Percentiles rank a stretch among this genome's conserved stretches.
These are phyloP conservation scores for Laupala kohalensis DNA, from an alignment of 1,140 invertebrate species.

Conservation along the genomic window DNA sequence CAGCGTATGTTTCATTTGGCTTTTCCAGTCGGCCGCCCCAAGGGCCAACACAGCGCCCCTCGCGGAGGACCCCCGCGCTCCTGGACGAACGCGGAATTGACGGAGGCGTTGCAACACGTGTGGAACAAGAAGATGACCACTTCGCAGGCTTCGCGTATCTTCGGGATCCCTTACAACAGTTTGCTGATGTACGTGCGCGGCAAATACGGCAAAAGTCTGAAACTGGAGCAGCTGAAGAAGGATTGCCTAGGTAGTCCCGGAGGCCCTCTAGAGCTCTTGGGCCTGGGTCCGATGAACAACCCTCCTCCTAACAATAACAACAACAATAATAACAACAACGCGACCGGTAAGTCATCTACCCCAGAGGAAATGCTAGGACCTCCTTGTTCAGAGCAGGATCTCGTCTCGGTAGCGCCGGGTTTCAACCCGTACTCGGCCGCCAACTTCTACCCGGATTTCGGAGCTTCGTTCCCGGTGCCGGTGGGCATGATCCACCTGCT, in stretches of 20 bases:
- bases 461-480: constrained; percentile 62
- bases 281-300: constrained; percentile 34
- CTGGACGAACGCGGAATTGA: constrained; percentile 81
- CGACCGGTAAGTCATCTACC: constrained; percentile 28
- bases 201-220: constrained; percentile 79
- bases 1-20: not conserved
- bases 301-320: constrained; percentile 45
- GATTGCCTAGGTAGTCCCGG: constrained; percentile 60
- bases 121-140: constrained; percentile 94
- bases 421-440: constrained; percentile 50
- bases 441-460: constrained; percentile 66
- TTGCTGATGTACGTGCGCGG: constrained; percentile 84
- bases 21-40: constrained; percentile 49
- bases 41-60: constrained; percentile 77
- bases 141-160: constrained; percentile 75
- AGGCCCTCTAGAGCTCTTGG: constrained; percentile 48
- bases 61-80: constrained; percentile 74
- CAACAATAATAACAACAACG: constrained; percentile 54
- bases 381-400: constrained; percentile 10
- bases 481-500: constrained; percentile 69
- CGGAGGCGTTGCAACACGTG: constrained; percentile 74
- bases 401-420: constrained; percentile 18
- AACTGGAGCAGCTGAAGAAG: constrained; percentile 71
- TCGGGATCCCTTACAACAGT: constrained; percentile 83
- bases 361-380: constrained; percentile 6